Conservation (phyloP, 1,140 invertebrate species). For the Nephila pilipes region DNA sequence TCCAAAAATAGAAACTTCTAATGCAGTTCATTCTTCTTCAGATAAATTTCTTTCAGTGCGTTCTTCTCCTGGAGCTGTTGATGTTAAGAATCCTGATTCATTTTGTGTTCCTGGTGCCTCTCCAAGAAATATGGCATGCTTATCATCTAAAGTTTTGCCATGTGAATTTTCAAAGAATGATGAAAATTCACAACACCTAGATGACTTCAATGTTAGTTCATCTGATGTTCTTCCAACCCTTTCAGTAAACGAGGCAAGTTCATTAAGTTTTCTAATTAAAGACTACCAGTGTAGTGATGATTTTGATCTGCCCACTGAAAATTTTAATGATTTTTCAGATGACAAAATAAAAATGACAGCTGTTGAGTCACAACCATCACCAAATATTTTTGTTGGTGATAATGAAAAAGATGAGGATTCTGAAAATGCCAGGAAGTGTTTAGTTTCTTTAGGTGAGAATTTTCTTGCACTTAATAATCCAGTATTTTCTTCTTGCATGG, state of each 20-base stretch:
- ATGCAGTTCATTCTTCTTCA: not conserved
- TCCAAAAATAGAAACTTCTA: not conserved
- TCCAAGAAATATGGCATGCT: not conserved
- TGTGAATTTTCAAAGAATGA: not conserved
- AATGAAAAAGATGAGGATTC: not conserved
- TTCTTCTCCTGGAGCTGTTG: not conserved
- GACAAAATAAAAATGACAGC: not conserved
- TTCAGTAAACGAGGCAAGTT: not conserved
- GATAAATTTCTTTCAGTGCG: not conserved
- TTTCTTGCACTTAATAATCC: not conserved
- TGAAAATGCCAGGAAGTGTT: not conserved
- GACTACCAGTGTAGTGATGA: not conserved
- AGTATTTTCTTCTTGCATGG: not conserved
- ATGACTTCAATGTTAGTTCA: not conserved
- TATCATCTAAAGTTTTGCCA: not conserved
- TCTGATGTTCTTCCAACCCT: not conserved
- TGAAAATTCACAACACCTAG: not conserved
- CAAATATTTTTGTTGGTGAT: not conserved
- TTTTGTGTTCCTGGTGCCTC: not conserved
- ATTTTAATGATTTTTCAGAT: not conserved
- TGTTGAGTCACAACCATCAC: not conserved
- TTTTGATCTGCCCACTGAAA: not conserved
- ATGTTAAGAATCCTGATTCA: not conserved
- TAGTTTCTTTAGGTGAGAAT: not conserved
- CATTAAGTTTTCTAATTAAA: not conserved